These are phyloP conservation scores for Trachelus stipa DNA, from an alignment of 2,888 invertebrate species.

Conservation along the genomic window DNA sequence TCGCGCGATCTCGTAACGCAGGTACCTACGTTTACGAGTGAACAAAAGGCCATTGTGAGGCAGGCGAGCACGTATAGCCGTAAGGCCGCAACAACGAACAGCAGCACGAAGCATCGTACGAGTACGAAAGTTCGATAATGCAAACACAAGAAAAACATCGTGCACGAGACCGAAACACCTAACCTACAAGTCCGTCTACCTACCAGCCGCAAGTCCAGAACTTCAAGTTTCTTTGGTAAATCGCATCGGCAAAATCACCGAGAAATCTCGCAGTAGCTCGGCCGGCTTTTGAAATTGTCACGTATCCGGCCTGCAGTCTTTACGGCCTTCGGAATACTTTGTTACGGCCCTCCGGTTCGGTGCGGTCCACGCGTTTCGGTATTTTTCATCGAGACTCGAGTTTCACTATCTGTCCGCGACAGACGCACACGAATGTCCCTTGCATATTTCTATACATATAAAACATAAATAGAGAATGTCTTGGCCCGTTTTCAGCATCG, in stretches of 20 bases:
- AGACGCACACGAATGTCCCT: slow-evolving; percentile 12
- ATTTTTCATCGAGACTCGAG: slow-evolving; percentile 28
- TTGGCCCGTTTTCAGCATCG: slow-evolving; percentile 32
- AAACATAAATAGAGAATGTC: slow-evolving; percentile 9
- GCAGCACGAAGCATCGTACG: background rate
- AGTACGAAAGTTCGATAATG: background rate
- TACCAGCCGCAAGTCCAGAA: background rate
- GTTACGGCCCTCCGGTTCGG: background rate
- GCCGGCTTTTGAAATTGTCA: background rate
- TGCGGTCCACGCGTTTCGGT: background rate
- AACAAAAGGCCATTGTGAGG: background rate
- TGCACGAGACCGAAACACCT: background rate
- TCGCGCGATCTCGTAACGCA: background rate
- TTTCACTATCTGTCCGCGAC: slow-evolving; percentile 27
- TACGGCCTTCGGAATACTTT: too few relatives aligned
- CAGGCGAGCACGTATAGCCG: background rate
- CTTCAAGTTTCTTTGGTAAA: background rate
- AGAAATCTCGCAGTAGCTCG: background rate
- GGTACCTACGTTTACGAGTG: background rate
- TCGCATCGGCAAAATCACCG: background rate
- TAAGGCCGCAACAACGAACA: background rate
- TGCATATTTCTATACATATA: slow-evolving; percentile 12
- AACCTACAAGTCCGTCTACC: background rate
- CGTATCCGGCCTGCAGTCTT: background rate
- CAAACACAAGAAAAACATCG: background rate